Percentiles rank a stretch among this genome's conserved stretches.
phyloP scores from a whole-genome alignment of 1,140 invertebrate genomes.

The Anastrepha obliqua region DNA sequence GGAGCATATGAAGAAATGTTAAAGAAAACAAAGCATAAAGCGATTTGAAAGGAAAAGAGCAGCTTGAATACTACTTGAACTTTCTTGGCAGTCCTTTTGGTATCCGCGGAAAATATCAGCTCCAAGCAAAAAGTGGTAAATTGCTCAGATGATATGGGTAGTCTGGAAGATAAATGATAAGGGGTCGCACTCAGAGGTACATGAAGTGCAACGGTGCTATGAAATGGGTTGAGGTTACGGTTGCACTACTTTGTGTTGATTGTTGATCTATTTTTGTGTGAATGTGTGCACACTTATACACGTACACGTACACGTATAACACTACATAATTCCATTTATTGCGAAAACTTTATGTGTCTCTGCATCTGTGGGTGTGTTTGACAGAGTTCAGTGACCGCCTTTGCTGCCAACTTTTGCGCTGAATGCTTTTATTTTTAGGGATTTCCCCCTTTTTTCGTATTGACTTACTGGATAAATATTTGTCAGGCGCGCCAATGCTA shows the following conservation, averaged over 20 bases:
- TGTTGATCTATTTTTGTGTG: background rate
- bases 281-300: background rate
- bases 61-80: background rate
- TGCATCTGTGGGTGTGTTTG: constrained; percentile 26
- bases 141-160: background rate
- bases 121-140: background rate
- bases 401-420: constrained; percentile 1
- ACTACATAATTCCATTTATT: constrained; percentile 12
- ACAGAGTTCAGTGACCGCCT: constrained; percentile 25
- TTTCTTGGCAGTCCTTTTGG: constrained; percentile 41
- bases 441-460: constrained; percentile 37
- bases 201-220: background rate
- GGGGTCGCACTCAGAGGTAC: background rate
- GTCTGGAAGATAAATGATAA: background rate
- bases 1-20: background rate
- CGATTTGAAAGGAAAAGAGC: background rate
- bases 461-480: constrained; percentile 41
- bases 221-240: background rate
- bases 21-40: background rate
- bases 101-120: background rate
- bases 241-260: background rate
- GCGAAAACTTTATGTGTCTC: background rate
- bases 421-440: constrained; percentile 7
- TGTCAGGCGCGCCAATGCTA: constrained; percentile 30
- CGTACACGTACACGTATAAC: background rate